Evolutionary conservation across 2,797 vertebrate genomes (phyloP), one percentile per base, ranked within the genome.

Genomic region (Spondyliosoma cantharus): DNA sequence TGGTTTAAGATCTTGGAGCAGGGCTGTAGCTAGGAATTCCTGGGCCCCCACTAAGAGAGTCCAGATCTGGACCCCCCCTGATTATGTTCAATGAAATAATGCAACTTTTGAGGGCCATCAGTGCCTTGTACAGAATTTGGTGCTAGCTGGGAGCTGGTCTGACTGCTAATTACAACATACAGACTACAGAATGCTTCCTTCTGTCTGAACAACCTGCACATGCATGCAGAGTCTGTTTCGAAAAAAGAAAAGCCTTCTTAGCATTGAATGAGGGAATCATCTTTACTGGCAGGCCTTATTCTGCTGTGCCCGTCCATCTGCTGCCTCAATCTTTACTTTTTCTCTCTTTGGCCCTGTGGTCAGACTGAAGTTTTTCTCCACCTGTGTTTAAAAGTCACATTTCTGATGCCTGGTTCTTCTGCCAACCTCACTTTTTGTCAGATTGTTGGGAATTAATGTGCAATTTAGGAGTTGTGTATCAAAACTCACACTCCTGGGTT

Each of bases 111-210:
- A 68, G 50, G 74, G 61, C 46, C 74, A 22, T 67, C 43, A 24
- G 8, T 37, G 57, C 42, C 53, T 69, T 78, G 79, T 57, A 53
- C 43, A 71, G 84, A 57, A 67, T 16, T 5, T 2, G 42, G 48
- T 16, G 3, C 32, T 76, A 24, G 50, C 54, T 68, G 71, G 53
- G 50, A 76, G 66, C 86, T 77, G 32, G 64, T 80, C 73, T 80
- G 86, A 86, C 71, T 79, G 83, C 74, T 82, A 72, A 29, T 85
- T 84, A 82, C 80, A 87, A 45, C 76, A 86, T 82, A 70, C 27
- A 49, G 65, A 53, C 71, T 84, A 48, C 59, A 85, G 63, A 42
- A 11, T 12, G 68, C 74, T 87, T 84, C 84, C 85, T 78, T 59
- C 84, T 80, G 81, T 69, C 61, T 74, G 80, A 89, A 22, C 77